Conservation (phyloP, 2,888 invertebrate genomes). For the Tenodera sinensis region DNA sequence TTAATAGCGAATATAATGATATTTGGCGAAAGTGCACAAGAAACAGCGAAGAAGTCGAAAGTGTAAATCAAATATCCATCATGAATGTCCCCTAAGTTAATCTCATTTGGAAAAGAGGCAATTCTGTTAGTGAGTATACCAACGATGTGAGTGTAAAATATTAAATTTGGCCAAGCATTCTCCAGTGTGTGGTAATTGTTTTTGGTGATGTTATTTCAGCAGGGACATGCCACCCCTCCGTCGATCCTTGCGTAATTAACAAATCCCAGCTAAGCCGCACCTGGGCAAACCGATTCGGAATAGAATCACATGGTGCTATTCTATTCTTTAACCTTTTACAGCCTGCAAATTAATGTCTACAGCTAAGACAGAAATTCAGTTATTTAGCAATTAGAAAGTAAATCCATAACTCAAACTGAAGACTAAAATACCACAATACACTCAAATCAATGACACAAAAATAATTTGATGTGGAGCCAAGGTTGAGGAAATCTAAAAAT, state of each 20-base stretch:
- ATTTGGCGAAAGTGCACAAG: not conserved
- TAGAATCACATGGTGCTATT: not conserved
- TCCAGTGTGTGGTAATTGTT: not conserved
- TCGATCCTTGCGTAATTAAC: not conserved
- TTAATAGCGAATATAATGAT: not conserved
- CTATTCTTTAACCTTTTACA: not conserved
- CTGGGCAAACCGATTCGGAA: not conserved
- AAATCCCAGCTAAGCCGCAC: not conserved
- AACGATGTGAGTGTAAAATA: not conserved
- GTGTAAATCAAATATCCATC: not conserved
- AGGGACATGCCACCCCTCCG: not conserved
- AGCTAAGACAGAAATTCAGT: too few relatives aligned
- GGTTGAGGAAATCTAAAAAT: too few relatives aligned
- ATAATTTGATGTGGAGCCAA: too few relatives aligned
- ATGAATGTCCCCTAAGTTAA: not conserved
- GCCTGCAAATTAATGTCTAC: too few relatives aligned
- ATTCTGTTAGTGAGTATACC: not conserved
- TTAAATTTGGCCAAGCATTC: not conserved
- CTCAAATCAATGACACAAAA: too few relatives aligned
- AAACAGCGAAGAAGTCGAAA: not conserved
- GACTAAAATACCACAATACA: too few relatives aligned
- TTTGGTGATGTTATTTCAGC: not conserved
- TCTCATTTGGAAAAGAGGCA: not conserved
- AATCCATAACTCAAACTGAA: too few relatives aligned
- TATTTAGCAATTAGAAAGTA: too few relatives aligned